Percentiles rank a stretch among this genome's conserved stretches.
phyloP scores from a whole-genome alignment of 2,888 invertebrate species.

The Lasioglossum marginatum region DNA sequence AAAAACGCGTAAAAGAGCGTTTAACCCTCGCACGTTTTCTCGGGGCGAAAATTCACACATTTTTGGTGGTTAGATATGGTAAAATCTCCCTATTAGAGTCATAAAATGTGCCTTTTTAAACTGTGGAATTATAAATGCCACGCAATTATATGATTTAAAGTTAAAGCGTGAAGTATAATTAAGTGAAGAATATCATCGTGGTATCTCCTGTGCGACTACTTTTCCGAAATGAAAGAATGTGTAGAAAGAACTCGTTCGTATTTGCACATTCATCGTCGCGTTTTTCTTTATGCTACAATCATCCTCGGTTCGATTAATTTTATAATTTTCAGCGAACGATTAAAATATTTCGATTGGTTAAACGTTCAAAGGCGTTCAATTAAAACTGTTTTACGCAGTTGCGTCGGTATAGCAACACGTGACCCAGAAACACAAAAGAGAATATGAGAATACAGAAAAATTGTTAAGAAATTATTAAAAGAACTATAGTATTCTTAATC shows the following conservation, averaged over 20 bases:
- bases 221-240: not conserved
- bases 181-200: not conserved
- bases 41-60: not conserved
- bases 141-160: not conserved
- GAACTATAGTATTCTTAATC: not conserved
- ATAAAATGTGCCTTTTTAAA: not conserved
- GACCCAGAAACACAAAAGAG: not conserved
- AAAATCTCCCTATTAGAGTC: not conserved
- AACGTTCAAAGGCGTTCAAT: not conserved
- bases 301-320: not conserved
- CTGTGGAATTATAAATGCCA: not conserved
- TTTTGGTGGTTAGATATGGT: not conserved
- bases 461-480: not conserved
- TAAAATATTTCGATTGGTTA: not conserved
- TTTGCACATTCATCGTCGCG: not conserved
- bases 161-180: not conserved
- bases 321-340: not conserved
- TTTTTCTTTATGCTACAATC: not conserved
- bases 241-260: not conserved
- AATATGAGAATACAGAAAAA: no score
- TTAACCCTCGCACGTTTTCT: not conserved
- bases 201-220: not conserved
- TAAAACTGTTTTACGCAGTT: not conserved
- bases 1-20: not conserved
- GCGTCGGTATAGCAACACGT: not conserved